Evolutionary conservation across 2,888 invertebrate genomes (phyloP).

Genomic region (Nymphalis c-album): DNA sequence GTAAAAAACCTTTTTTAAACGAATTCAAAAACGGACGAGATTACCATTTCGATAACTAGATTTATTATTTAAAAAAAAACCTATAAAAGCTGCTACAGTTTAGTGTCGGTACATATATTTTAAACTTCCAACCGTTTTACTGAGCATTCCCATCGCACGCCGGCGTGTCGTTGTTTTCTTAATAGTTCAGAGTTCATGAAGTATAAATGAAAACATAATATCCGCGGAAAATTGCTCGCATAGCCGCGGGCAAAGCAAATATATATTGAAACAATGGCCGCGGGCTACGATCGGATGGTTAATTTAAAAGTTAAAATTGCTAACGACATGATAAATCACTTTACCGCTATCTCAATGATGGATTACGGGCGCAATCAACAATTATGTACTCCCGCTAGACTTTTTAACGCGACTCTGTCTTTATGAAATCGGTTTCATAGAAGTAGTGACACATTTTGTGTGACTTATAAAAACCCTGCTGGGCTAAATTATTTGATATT

Average conservation of each 20-base stretch:
- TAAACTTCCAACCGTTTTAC: not conserved
- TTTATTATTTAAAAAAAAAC: not conserved
- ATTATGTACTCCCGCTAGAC: constrained; percentile 2
- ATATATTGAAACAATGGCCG: constrained; percentile 27
- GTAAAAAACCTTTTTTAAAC: no score
- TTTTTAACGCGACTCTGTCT: not conserved
- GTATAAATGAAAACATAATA: constrained; percentile 25
- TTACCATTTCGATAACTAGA: no score
- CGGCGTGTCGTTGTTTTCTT: constrained; percentile 10
- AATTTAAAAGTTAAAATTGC: constrained; percentile 60
- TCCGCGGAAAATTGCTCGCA: constrained; percentile 13
- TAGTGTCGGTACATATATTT: not conserved
- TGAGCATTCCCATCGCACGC: not conserved
- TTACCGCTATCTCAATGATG: constrained; percentile 63
- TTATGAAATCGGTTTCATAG: not conserved
- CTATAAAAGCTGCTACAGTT: no score
- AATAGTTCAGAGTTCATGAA: constrained; percentile 17
- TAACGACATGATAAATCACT: constrained; percentile 62
- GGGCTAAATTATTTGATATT: not conserved
- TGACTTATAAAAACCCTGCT: no score
- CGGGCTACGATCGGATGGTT: constrained; percentile 37
- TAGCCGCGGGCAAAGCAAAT: constrained; percentile 12
- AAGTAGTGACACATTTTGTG: not conserved
- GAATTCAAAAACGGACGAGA: no score
- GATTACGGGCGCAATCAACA: constrained; percentile 49